Conservation (phyloP, 2,113 vertebrate species). For the Ceuthmochares aereus region DNA sequence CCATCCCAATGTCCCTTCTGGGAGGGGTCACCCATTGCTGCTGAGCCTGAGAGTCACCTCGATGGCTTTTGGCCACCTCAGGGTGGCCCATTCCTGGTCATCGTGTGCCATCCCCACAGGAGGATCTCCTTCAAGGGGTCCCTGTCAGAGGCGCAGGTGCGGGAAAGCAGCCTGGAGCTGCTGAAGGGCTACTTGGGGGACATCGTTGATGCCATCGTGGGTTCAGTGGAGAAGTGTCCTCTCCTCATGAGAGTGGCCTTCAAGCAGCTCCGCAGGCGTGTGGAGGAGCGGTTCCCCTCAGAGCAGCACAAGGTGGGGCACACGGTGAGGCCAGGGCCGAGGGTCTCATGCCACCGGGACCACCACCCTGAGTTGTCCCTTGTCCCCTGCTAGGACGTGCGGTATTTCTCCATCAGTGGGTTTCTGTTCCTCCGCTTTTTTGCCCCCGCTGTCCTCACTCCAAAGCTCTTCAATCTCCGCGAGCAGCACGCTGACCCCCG, state of each 20-base stretch:
- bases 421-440: conserved; percentile 94
- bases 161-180: conserved; percentile 89
- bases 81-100: neutral
- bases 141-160: conserved; percentile 81
- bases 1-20: neutral
- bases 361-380: neutral
- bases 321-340: fast-evolving
- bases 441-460: conserved; percentile 88
- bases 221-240: conserved; percentile 85
- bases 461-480: conserved; percentile 87
- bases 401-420: conserved; percentile 88
- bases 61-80: neutral
- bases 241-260: conserved; percentile 85
- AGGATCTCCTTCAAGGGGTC: conserved; percentile 89
- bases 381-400: conserved; percentile 78
- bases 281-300: conserved; percentile 83
- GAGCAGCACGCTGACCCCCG: conserved; percentile 88
- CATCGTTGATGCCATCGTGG: conserved; percentile 84
- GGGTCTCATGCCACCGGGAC: fast-evolving
- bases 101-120: conserved; percentile 47
- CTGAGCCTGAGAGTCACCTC: neutral
- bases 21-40: neutral
- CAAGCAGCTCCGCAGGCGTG: conserved; percentile 84
- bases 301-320: conserved; percentile 81
- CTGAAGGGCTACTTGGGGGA: conserved; percentile 85